phyloP scores from a whole-genome alignment of 30 jellyfish, hydroid and myxozoan species.

The Aurelia aurita complex sp. Pacific region DNA sequence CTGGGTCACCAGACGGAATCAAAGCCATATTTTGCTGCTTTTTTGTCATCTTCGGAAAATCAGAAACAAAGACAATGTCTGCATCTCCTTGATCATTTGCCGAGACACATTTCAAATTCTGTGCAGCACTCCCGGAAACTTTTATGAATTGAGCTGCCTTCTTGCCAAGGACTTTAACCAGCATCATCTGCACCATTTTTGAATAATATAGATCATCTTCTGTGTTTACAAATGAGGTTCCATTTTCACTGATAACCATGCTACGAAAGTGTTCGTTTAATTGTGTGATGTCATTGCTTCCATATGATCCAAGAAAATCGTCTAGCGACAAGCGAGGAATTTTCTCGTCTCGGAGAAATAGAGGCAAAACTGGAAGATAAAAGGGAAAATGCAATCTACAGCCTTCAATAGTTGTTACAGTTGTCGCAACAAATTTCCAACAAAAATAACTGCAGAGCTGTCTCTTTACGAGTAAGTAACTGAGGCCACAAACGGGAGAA shows the following conservation, averaged over 20 bases:
- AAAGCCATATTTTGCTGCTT: conserved; percentile 5
- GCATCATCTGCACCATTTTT: background rate
- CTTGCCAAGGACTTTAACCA: conserved; percentile 9
- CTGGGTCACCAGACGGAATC: conserved; percentile 43
- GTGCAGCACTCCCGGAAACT: conserved; percentile 63
- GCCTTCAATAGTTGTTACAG: too few relatives aligned
- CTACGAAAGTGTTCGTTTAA: conserved; percentile 11
- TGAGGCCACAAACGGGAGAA: too few relatives aligned
- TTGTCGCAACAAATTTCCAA: too few relatives aligned
- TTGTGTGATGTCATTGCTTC: background rate
- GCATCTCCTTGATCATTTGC: conserved; percentile 53
- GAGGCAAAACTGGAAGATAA: too few relatives aligned
- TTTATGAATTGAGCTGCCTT: background rate
- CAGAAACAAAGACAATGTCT: conserved; percentile 30
- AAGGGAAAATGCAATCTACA: too few relatives aligned
- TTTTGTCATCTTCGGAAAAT: conserved; percentile 33
- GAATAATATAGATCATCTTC: conserved; percentile 26
- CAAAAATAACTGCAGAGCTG: too few relatives aligned
- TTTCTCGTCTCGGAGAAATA: too few relatives aligned
- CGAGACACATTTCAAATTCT: conserved; percentile 49
- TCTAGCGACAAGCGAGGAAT: too few relatives aligned
- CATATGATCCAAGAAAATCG: too few relatives aligned
- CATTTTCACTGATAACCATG: conserved; percentile 22
- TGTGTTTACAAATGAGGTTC: conserved; percentile 37
- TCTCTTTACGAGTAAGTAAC: too few relatives aligned